Evolutionary conservation across 2,888 invertebrate species (phyloP), one percentile per base, ranked within the genome.

Genomic region (Pseudanteris insignis): DNA sequence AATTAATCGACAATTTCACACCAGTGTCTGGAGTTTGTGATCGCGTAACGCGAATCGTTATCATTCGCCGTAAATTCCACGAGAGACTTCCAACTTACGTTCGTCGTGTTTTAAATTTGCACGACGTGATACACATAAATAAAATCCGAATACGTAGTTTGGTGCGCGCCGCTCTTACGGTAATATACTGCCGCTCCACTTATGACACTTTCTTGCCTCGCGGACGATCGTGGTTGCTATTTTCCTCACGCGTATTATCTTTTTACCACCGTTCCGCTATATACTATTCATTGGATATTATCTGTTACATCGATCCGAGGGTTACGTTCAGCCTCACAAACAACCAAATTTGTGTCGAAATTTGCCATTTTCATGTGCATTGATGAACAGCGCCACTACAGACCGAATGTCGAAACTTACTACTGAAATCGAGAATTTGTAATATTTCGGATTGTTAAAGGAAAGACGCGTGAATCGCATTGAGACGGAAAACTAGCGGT

Each of bases 171-270:
- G 10, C 21, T 34, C 41, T 47, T 30, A 36, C 26, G 14, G 40
- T 57, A 57, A 57, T 47, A 48, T 47, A 57, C 47, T 48, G 41
- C 41, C 29, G 55, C 14, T 48, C 36, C 30, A 48, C 41, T 57
- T 58, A 50, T 50, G 48, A 58, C 44, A 48, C 43, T 58, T 44
- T 26, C 44, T 26, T 44, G 11, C 37, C 24, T 18, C 7, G 29
- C 36, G 11, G 32, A 33, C 15, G 38, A 37, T 44, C 10, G 11
- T 10, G 9, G 33, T 50, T 58, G 44, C 48, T 50, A 58, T 43
- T 58, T 58, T 50, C 18, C 38, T 50, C 58, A 38, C 38, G 44
- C 12, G 44, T 37, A 44, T 58, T 48, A 48, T 18, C 25, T 14
- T 33, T 44, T 44, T 47, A 40, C 12, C 18, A 25, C 24, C n/a